phyloP scores from a whole-genome alignment of 53 echinoderm and acorn worm genomes.

The Zoroaster sp. region DNA sequence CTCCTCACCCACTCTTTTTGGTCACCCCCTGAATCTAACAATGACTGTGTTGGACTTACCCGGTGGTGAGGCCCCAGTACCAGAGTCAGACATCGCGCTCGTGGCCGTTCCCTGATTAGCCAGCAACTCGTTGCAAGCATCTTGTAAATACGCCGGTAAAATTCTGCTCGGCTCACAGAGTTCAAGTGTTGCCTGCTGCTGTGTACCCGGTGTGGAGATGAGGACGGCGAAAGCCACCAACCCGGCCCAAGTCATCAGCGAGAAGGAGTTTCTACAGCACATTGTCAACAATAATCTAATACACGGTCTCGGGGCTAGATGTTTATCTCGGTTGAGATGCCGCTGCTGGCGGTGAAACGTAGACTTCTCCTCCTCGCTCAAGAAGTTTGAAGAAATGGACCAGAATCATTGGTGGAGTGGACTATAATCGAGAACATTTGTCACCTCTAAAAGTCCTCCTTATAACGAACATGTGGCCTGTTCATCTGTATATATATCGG shows the following conservation, averaged over 20 bases:
- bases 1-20: no score
- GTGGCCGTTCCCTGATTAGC: neutral
- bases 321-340: neutral
- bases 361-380: neutral
- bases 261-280: neutral
- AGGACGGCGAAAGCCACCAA: neutral
- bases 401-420: neutral
- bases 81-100: slow-evolving; percentile 33
- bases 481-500: neutral
- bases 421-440: neutral
- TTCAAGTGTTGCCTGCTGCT: neutral
- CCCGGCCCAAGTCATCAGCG: neutral
- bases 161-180: slow-evolving; percentile 14
- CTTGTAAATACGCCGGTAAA: slow-evolving; percentile 9
- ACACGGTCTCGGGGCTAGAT: neutral
- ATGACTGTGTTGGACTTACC: no score
- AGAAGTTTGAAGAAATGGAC: neutral
- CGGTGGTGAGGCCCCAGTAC: slow-evolving; percentile 19
- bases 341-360: neutral
- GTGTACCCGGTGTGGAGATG: neutral
- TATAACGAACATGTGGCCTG: neutral
- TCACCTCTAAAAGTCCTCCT: no score
- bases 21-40: no score
- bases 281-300: neutral
- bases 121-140: slow-evolving; percentile 17